Evolutionary conservation across 2,113 vertebrate genomes (phyloP), one percentile per base, ranked within the genome.

Genomic region (Atherinomorus stipes): DNA sequence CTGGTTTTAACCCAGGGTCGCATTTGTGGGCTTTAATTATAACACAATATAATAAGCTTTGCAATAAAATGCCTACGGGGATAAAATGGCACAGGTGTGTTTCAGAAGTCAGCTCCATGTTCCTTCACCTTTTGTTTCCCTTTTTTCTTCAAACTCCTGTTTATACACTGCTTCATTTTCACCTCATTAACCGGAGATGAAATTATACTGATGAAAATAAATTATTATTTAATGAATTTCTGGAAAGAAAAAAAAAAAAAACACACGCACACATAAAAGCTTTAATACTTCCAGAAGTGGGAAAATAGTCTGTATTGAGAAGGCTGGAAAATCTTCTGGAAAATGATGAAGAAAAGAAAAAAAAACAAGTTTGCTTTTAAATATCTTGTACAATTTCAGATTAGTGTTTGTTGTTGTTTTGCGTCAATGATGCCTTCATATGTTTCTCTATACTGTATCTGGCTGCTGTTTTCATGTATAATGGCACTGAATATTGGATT

Each of bases 31-130:
- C 63, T 76, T 76, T 85, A 84, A 89, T 90, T 88, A 77, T 67
- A 80, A 85, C 69, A 80, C 85, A 75, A 89, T 80, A 84, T 89
- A 82, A 88, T 59, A 77, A 68, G 42, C 63, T 82, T 66, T 71
- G 71, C 76, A 58, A 18, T 50, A 23, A 68, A 76, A 78, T 58
- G 62, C 67, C 60, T 44, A 26, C 3, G 58, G 64, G 83, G 28
- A 45, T 60, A 34, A 68, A 83, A 78, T 65, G 76, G 70, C 78
- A 78, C 72, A 34, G n/a, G 56, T 80, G 1, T 53, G 69, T 83
- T 56, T 81, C 53, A 68, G 38, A 70, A 71, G 53, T 79, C 51
- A 66, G 38, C 51, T 21, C 34, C 34, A 1, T 81, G 73, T 64
- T 80, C 25, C 25, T 45, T 65, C 8, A 62, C 51, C 18, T 50